Evolutionary conservation across 30 jellyfish, hydroid and myxozoan genomes (phyloP).

Genomic region (Chrysaora quinquecirrha): DNA sequence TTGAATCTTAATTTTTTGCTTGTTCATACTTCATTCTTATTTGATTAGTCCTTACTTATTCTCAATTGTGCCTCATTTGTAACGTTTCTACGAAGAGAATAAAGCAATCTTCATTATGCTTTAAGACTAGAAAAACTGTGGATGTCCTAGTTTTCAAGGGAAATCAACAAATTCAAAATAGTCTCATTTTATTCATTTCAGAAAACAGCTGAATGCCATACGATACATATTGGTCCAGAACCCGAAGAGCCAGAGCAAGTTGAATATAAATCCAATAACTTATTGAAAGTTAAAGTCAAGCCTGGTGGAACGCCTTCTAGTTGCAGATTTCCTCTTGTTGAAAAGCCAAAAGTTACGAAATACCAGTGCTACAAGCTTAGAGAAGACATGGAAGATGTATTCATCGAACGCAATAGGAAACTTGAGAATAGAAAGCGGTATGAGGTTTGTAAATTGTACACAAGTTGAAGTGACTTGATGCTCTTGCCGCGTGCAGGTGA

Average conservation of each 20-base stretch:
- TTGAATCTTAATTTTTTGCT: too few species aligned
- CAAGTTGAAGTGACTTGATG: too few species aligned
- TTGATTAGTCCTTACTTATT: too few species aligned
- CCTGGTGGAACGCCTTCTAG: slow-evolving; percentile 70
- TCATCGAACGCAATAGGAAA: neutral
- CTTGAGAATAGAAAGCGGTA: slow-evolving; percentile 4
- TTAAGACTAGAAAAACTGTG: neutral
- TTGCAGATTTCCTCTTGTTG: slow-evolving; percentile 44
- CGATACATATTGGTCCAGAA: slow-evolving; percentile 24
- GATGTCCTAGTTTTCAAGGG: neutral
- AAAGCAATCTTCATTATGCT: neutral
- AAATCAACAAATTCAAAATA: neutral
- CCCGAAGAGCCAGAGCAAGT: slow-evolving; percentile 4
- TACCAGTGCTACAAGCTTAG: slow-evolving; percentile 33
- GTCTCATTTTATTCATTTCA: neutral
- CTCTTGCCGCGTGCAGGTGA: too few species aligned
- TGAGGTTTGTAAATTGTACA: slow-evolving; percentile 9
- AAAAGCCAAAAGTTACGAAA: slow-evolving; percentile 29
- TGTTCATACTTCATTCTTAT: too few species aligned
- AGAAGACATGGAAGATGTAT: slow-evolving; percentile 27
- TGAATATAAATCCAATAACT: slow-evolving; percentile 11
- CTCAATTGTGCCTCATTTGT: too few species aligned
- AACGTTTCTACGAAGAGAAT: too few species aligned
- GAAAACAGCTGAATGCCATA: neutral
- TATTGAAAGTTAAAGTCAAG: slow-evolving; percentile 50